phyloP scores from a whole-genome alignment of 35 echinoderm and acorn worm genomes.

The Diadema setosum region DNA sequence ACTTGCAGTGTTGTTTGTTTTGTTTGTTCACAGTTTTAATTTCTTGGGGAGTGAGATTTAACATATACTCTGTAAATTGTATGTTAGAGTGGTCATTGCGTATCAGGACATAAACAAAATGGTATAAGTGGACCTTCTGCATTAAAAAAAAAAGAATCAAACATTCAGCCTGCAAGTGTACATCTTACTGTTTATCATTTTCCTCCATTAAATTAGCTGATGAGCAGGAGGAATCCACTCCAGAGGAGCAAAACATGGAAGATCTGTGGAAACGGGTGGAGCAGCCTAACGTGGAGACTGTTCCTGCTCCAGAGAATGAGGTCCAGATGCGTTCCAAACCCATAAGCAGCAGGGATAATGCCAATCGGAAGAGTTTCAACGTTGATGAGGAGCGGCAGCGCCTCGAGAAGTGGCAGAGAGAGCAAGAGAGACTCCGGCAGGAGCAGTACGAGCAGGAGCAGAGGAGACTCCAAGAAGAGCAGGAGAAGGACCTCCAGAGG shows the following conservation, averaged over 20 bases:
- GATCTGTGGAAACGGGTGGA: conserved; percentile 13
- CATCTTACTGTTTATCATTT: too few relatives aligned
- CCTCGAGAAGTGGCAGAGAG: conserved; percentile 84
- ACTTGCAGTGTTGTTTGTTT: background rate
- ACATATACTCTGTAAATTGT: background rate
- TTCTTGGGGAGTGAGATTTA: background rate
- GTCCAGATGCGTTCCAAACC: background rate
- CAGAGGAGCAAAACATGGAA: background rate
- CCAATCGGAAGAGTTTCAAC: conserved; percentile 64
- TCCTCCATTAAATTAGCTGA: background rate
- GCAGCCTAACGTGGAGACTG: background rate
- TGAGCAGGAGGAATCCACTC: background rate
- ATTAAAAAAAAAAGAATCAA: background rate
- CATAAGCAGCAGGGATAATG: background rate
- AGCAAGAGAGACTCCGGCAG: conserved; percentile 71
- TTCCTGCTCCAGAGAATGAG: background rate
- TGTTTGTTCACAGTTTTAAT: background rate
- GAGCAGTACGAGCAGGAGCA: conserved; percentile 83
- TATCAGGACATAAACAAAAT: background rate
- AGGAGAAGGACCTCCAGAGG: conserved; percentile 50
- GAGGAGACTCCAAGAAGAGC: conserved; percentile 56
- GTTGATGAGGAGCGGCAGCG: conserved; percentile 81
- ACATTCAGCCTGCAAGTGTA: background rate
- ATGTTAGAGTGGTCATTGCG: background rate
- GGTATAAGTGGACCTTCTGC: background rate